phyloP scores from a whole-genome alignment of 2,888 invertebrate genomes.

The Lasioglossum marginatum region DNA sequence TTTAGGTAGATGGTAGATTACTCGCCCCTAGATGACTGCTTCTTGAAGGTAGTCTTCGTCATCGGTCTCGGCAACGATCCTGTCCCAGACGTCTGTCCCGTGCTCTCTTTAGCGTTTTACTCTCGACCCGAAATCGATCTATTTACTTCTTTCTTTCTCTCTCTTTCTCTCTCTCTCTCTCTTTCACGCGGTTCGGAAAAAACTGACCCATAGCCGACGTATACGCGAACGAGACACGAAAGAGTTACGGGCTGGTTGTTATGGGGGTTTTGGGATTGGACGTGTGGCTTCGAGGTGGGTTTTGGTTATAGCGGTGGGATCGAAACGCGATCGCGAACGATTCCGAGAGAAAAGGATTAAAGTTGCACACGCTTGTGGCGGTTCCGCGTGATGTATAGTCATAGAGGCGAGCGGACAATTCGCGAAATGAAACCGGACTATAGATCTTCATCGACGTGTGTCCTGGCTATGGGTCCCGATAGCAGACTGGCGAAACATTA shows the following conservation, averaged over 20 bases:
- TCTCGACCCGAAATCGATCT: conserved; percentile 61
- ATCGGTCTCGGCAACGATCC: conserved; percentile 80
- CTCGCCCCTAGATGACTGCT: conserved; percentile 84
- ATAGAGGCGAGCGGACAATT: neutral
- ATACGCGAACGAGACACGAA: neutral
- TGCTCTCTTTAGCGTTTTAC: conserved; percentile 49
- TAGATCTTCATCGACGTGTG: conserved; percentile 19
- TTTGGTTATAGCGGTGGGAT: neutral
- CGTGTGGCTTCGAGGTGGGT: neutral
- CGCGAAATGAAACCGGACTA: neutral
- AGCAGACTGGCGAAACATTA: conserved; percentile 27
- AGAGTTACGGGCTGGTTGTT: neutral
- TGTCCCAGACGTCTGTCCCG: conserved; percentile 77
- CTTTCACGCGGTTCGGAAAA: conserved; percentile 40
- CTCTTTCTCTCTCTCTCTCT: conserved; percentile 21
- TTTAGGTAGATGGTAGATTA: conserved; percentile 84
- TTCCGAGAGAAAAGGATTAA: conserved; percentile 1
- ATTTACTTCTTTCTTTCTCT: conserved; percentile 35
- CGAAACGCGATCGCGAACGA: conserved; percentile 14
- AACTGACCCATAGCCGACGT: conserved; percentile 66
- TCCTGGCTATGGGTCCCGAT: conserved; percentile 68
- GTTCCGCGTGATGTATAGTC: neutral
- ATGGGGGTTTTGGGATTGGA: neutral
- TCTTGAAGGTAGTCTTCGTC: conserved; percentile 82
- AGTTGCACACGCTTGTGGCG: conserved; percentile 6